Base-by-base conservation (phyloP, 2,888 invertebrate species). In the Drosophila antonietae region DNA sequence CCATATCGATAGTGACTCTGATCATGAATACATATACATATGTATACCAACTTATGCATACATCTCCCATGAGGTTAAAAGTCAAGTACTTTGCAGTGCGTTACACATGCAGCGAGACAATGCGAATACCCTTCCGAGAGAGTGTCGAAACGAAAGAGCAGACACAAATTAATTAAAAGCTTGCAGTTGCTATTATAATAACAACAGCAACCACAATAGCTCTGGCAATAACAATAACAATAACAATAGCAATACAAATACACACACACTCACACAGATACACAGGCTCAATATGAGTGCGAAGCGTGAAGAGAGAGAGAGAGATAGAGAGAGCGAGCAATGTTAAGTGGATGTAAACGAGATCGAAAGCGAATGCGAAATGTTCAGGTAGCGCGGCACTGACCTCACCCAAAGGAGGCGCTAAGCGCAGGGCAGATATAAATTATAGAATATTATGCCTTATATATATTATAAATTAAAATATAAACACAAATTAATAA, bases 161-260 rank as follows among this genome's bases (percentile, higher is more conserved):
- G 65, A 65, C 46, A 18, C 47, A 64, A 66, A 47, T 64, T 39
- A 47, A 65, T 63, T 65, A 31, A 63, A 65, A 63, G 20, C 39
- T 47, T 7, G 23, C 35, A 18, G 33, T 33, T n/a, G 14, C 49
- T n/a, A 23, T 15, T n/a, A 35, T 43, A 15, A 35, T 20, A 31
- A 41, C 31, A 28, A 12, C 18, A 49, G 12, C 49, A 49, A 4
- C 31, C n/a, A 33, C 49, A 49, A 33, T 33, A 31, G 49, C 31
- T 20, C 28, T 49, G 23, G 20, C 18, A 33, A 41, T 43, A 9
- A 28, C 15, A 35, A 46, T 49, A 41, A 15, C 39, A 41, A 44
- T 51, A 41, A 65, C 61, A 37, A 62, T 28, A 35, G n/a, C 31
- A 49, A 3, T 10, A 44, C 14, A 33, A 1, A 43, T 23, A 14